These are phyloP conservation scores for Proterorhinus semilunaris DNA, from an alignment of 2,113 vertebrate genomes.

Conservation along the genomic window DNA sequence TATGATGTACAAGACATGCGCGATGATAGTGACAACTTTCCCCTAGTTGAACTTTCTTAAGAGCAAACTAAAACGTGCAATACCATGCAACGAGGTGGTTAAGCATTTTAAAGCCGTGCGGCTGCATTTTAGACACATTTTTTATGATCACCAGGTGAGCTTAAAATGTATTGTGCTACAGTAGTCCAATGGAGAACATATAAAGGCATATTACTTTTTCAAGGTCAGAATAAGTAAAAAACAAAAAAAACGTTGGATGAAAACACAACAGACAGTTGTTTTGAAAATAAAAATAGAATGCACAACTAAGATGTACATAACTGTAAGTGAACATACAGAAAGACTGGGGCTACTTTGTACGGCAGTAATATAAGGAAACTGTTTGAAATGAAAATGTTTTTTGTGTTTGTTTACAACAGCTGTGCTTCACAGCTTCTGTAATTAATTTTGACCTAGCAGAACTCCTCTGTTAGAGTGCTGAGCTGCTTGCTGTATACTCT, in stretches of 20 bases:
- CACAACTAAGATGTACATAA: slow-evolving; percentile 45
- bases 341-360: slow-evolving; percentile 51
- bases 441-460: slow-evolving; percentile 76
- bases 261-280: neutral
- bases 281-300: slow-evolving; percentile 9
- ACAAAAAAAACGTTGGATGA: no score
- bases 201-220: no score
- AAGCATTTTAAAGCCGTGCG: no score
- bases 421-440: slow-evolving; percentile 73
- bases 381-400: slow-evolving; percentile 74
- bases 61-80: neutral
- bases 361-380: slow-evolving; percentile 48
- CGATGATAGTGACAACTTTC: neutral
- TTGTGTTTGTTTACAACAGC: slow-evolving; percentile 77
- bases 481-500: slow-evolving; percentile 33
- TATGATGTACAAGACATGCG: slow-evolving; percentile 9
- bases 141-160: no score
- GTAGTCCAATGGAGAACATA: no score
- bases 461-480: slow-evolving; percentile 46
- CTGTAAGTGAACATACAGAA: slow-evolving; percentile 54
- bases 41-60: neutral
- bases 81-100: no score
- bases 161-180: no score
- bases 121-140: no score
- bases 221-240: no score